Conservation (phyloP, 2,113 vertebrate species). For the Cisticola juncidis region DNA sequence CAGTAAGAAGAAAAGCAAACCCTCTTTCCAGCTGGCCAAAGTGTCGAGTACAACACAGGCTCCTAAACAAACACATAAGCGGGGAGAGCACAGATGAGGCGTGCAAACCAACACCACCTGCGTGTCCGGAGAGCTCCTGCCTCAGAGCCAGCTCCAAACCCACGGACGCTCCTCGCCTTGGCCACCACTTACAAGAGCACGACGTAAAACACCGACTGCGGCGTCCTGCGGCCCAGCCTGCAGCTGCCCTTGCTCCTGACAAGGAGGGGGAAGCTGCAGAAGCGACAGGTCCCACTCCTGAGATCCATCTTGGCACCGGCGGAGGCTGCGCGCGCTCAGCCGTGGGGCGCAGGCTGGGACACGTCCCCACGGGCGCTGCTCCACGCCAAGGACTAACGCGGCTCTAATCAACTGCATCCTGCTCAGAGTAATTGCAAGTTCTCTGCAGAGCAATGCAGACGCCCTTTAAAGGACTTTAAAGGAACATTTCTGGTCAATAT, state of each 20-base stretch:
- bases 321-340: not conserved
- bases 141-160: not conserved
- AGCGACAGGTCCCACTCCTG: not conserved
- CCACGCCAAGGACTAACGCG: not conserved
- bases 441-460: not conserved
- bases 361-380: constrained; percentile 21
- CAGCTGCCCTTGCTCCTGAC: not conserved
- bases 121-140: rapidly evolving
- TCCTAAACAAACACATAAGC: not conserved
- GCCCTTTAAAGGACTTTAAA: not conserved
- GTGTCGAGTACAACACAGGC: not conserved
- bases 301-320: not conserved
- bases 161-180: rapidly evolving
- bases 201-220: not conserved
- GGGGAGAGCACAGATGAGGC: not conserved
- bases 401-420: not conserved
- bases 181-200: constrained; percentile 1
- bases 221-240: not conserved
- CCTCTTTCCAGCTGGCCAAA: not conserved
- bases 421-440: not conserved
- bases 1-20: not conserved
- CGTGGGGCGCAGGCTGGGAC: constrained; percentile 13
- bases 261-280: not conserved
- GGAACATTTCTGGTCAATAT: not conserved
- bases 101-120: not conserved